A percentile compares a stretch with the other conserved stretches of the same genome.
These are phyloP conservation scores for Bombyx mori DNA, from an alignment of 1,140 invertebrate species.

Conservation along the genomic window ASM3026992v2 NC_085129.1:10828001-10828500, in stretches of 20 bases:
- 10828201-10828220: constrained; percentile 32
- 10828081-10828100: constrained; percentile 37
- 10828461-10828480: too few species aligned
- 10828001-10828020: constrained; percentile 50
- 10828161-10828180: constrained; percentile 31
- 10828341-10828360: constrained; percentile 45
- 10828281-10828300: constrained; percentile 70
- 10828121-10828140: constrained; percentile 26
- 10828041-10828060: constrained; percentile 51
- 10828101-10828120: constrained; percentile 32
- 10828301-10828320: constrained; percentile 59
- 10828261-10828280: constrained; percentile 68
- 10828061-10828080: constrained; percentile 34
- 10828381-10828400: too few species aligned
- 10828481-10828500: too few species aligned
- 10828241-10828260: constrained; percentile 63
- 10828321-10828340: constrained; percentile 37
- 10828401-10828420: too few species aligned
- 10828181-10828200: constrained; percentile 49
- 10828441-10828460: too few species aligned
- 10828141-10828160: constrained; percentile 38
- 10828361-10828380: constrained; percentile 38
- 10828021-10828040: constrained; percentile 60
- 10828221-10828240: constrained; percentile 58
- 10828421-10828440: too few species aligned